Evolutionary conservation across 2,797 vertebrate genomes (phyloP).

Genomic region (Odontamblyopus lacepedii): DNA sequence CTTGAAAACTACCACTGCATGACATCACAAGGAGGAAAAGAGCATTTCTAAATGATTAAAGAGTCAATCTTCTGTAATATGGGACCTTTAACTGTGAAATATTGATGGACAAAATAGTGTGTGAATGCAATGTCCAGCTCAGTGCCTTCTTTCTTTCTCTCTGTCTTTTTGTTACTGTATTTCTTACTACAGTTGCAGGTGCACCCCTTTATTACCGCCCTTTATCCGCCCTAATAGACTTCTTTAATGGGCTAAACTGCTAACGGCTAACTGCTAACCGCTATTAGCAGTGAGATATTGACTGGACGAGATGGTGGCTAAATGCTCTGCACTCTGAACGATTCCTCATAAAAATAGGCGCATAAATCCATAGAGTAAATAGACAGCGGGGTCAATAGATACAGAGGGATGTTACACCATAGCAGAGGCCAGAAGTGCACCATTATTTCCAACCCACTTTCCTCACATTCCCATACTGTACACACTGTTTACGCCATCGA

Average conservation of each 20-base stretch:
- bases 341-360: background rate
- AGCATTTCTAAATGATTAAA: no score
- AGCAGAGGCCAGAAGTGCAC: slow-evolving; percentile 1
- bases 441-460: slow-evolving; percentile 8
- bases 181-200: background rate
- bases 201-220: background rate
- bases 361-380: slow-evolving; percentile 6
- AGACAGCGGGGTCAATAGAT: background rate
- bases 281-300: background rate
- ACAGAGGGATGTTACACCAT: slow-evolving; percentile 5
- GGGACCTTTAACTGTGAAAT: no score
- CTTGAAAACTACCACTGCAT: no score
- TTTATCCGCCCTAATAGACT: background rate
- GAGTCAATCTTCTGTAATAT: no score
- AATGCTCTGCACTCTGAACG: background rate
- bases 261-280: background rate
- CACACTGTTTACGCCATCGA: slow-evolving; percentile 6
- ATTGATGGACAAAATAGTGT: no score
- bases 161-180: background rate
- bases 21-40: no score
- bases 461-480: slow-evolving; percentile 13
- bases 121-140: no score
- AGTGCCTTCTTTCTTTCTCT: background rate
- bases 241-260: background rate
- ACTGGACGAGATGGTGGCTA: background rate